These are phyloP conservation scores for Trachemys scripta DNA, from an alignment of 2,113 vertebrate genomes.

Conservation along the genomic window DNA sequence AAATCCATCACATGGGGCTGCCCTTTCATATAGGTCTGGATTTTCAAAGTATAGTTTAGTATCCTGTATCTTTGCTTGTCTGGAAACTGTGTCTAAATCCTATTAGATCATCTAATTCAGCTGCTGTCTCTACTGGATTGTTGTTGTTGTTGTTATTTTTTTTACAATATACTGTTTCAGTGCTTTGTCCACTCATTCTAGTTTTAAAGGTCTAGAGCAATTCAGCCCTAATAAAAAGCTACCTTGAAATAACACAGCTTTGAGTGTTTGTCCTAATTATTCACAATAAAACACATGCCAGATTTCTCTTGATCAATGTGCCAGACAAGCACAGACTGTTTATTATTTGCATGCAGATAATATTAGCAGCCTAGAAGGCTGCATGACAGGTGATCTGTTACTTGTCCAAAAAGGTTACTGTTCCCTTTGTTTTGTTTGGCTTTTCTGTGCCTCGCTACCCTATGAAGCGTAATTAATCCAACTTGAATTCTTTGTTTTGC, in stretches of 20 bases:
- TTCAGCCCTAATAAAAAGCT: neutral
- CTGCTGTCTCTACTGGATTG: neutral
- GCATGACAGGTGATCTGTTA: neutral
- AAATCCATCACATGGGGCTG: neutral
- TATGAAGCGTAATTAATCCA: neutral
- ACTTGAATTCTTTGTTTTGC: neutral
- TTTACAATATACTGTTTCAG: fast-evolving
- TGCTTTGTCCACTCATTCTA: neutral
- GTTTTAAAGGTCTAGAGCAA: neutral
- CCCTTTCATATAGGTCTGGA: neutral
- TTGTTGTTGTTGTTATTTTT: neutral
- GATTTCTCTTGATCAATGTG: neutral
- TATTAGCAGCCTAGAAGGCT: neutral
- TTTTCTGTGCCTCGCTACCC: slow-evolving; percentile 7
- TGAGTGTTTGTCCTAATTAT: slow-evolving; percentile 62
- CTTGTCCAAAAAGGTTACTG: neutral
- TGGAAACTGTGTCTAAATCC: neutral
- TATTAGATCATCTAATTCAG: neutral
- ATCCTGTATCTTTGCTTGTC: neutral
- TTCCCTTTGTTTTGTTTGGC: slow-evolving; percentile 41
- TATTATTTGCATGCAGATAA: neutral
- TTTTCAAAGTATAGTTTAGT: neutral
- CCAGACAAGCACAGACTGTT: slow-evolving; percentile 31
- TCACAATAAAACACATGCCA: slow-evolving; percentile 53
- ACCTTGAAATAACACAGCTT: slow-evolving; percentile 39